Conservation (phyloP, 2,797 vertebrate genomes). For the Gymnothorax javanicus region DNA sequence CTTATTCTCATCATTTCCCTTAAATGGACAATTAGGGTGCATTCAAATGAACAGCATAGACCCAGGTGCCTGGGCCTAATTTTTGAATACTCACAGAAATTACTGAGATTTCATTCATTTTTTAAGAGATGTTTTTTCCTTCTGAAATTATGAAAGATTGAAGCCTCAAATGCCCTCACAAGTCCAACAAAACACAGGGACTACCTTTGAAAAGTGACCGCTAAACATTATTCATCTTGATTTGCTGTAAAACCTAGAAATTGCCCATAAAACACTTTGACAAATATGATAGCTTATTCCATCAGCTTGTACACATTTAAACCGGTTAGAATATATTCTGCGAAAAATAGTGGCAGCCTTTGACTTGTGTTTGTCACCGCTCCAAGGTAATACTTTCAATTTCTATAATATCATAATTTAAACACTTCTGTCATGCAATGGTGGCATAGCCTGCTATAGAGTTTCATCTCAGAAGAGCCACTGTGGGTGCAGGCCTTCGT, state of each 20-base stretch:
- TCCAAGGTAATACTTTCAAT: not conserved
- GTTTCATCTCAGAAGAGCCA: too few species aligned
- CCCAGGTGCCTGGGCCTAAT: not conserved
- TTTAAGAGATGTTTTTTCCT: not conserved
- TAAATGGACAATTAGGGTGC: not conserved
- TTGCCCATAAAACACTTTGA: too few species aligned
- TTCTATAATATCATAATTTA: not conserved
- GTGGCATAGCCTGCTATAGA: not conserved
- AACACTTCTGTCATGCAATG: not conserved
- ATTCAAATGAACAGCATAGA: not conserved
- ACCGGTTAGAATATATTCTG: not conserved
- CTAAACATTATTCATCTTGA: not conserved
- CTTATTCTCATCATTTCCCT: not conserved
- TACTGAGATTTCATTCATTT: not conserved
- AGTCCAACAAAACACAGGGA: not conserved
- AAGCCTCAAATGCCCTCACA: not conserved
- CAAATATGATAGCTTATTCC: not conserved
- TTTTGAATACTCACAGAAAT: not conserved
- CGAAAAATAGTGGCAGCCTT: not conserved
- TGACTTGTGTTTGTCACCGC: not conserved
- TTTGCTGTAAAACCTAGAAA: not conserved
- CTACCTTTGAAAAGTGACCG: not conserved
- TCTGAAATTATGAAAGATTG: not conserved
- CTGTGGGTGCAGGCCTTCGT: too few species aligned
- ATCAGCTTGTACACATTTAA: not conserved